phyloP scores from a whole-genome alignment of 2,888 invertebrate species.

The Cloeon dipterum region DNA sequence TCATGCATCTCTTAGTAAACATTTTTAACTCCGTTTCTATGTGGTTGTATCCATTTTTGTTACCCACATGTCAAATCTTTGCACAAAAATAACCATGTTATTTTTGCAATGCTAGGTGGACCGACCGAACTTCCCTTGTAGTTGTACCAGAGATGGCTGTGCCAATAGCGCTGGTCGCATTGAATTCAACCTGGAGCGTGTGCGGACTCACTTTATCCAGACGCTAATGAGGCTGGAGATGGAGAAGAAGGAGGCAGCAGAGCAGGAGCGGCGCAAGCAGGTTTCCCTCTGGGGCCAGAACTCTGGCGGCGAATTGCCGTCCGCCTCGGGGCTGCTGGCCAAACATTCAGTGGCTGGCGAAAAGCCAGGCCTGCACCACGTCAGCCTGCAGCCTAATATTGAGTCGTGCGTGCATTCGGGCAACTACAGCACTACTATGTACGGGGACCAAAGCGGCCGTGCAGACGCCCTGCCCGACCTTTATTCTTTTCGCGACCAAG shows the following conservation, averaged over 20 bases:
- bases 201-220: conserved; percentile 90
- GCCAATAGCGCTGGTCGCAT: conserved; percentile 79
- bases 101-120: conserved; percentile 60
- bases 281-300: conserved; percentile 21
- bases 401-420: conserved; percentile 27
- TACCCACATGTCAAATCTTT: too few species aligned
- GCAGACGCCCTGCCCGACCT: conserved; percentile 31
- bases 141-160: conserved; percentile 86
- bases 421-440: conserved; percentile 43
- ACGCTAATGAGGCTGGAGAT: conserved; percentile 82
- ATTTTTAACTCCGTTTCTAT: too few species aligned
- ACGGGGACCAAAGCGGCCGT: conserved; percentile 21
- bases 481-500: conserved; percentile 31
- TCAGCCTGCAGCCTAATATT: conserved; percentile 10
- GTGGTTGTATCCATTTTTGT: too few species aligned
- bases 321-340: conserved; percentile 10
- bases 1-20: too few species aligned
- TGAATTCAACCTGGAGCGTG: conserved; percentile 88
- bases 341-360: too few species aligned
- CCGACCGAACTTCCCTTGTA: conserved; percentile 86
- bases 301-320: conserved; percentile 19
- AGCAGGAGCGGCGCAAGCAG: conserved; percentile 6
- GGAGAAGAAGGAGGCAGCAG: conserved; percentile 40
- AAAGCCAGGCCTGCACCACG: conserved; percentile 3
- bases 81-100: too few species aligned